Evolutionary conservation across 2,113 vertebrate genomes (phyloP).

Genomic region (Myotis brandtii): DNA sequence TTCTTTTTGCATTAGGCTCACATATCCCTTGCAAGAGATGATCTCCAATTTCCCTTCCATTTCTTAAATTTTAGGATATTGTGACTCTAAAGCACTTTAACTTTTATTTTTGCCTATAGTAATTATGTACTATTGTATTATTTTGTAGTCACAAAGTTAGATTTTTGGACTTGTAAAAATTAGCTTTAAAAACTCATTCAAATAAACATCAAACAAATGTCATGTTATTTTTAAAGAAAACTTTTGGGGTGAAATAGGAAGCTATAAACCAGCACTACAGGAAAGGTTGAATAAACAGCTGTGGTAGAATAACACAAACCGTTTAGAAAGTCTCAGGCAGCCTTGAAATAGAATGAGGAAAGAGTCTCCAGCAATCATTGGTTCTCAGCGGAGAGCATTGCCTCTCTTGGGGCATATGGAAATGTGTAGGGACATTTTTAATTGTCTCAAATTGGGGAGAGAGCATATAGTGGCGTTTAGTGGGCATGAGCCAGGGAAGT

Average conservation of each 20-base stretch:
- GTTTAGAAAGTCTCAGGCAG: slow-evolving; percentile 2
- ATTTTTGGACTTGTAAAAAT: slow-evolving; percentile 18
- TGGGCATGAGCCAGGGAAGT: not conserved
- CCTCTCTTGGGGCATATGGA: slow-evolving; percentile 21
- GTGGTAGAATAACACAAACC: not conserved
- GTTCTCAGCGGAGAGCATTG: not conserved
- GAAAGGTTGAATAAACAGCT: slow-evolving; percentile 53
- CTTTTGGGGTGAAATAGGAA: slow-evolving; percentile 42
- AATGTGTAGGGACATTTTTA: slow-evolving; percentile 7
- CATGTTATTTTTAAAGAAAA: slow-evolving; percentile 54
- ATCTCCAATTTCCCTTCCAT: not conserved
- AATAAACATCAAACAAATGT: slow-evolving; percentile 48
- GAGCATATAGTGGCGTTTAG: not conserved
- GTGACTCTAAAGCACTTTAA: slow-evolving; percentile 25
- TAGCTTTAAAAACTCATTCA: slow-evolving; percentile 10
- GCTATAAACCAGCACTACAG: slow-evolving; percentile 25
- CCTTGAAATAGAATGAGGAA: not conserved
- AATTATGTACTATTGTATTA: slow-evolving; percentile 55
- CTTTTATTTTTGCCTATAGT: slow-evolving; percentile 55
- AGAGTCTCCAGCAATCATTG: not conserved
- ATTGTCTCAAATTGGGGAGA: not conserved
- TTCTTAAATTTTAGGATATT: slow-evolving; percentile 59
- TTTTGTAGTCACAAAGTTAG: slow-evolving; percentile 27
- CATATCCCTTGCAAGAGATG: not conserved
- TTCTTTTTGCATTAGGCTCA: slow-evolving; percentile 19